These are phyloP conservation scores for Cosmopolites sordidus DNA, from an alignment of 2,888 invertebrate genomes.

Conservation along the genomic window DNA sequence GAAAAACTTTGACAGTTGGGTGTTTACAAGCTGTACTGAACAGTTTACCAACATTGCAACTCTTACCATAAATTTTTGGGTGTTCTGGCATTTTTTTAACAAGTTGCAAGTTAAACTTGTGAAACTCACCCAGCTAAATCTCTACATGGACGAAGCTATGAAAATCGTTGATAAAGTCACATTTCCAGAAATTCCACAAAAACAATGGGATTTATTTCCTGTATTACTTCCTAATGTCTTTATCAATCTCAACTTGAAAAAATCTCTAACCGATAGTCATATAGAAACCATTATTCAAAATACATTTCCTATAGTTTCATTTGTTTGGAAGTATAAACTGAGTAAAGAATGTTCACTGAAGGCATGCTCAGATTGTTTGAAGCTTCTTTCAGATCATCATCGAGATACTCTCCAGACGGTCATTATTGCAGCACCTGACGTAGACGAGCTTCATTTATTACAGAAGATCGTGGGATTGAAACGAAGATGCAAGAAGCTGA, in stretches of 20 bases:
- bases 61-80: slow-evolving; percentile 24
- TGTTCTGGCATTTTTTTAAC: slow-evolving; percentile 19
- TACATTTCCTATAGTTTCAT: slow-evolving; percentile 15
- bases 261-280: slow-evolving; percentile 11
- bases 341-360: slow-evolving; percentile 15
- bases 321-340: slow-evolving; percentile 16
- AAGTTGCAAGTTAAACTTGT: slow-evolving; percentile 11
- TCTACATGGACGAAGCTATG: slow-evolving; percentile 13
- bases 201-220: slow-evolving; percentile 17
- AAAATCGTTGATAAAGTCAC: slow-evolving; percentile 8
- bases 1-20: slow-evolving; percentile 18
- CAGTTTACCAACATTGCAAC: slow-evolving; percentile 14
- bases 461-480: slow-evolving; percentile 12
- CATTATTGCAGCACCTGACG: background rate
- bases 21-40: slow-evolving; percentile 16
- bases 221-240: slow-evolving; percentile 8
- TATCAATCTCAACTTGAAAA: slow-evolving; percentile 12
- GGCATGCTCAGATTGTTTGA: slow-evolving; percentile 17
- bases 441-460: background rate
- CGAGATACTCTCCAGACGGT: background rate
- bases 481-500: slow-evolving; percentile 11
- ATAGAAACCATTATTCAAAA: slow-evolving; percentile 15
- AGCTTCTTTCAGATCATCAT: slow-evolving; percentile 9
- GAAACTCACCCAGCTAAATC: slow-evolving; percentile 14
- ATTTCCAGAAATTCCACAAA: background rate